Base-by-base conservation (phyloP, 2,797 vertebrate species). In the Ceyx erithaca region DNA sequence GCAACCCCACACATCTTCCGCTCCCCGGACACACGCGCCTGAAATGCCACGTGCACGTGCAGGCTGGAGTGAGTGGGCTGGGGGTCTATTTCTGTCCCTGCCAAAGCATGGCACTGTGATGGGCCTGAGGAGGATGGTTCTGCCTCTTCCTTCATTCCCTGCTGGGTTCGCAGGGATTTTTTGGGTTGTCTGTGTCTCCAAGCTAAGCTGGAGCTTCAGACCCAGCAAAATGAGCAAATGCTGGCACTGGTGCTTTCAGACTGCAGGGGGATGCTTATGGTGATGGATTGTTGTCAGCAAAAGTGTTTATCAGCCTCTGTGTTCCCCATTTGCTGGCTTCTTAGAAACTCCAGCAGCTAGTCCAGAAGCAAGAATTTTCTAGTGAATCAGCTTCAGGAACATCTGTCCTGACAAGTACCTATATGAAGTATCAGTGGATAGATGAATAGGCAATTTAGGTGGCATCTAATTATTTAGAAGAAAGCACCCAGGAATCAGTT, bases 391-490 rank as follows among this genome's bases (percentile, higher is more conserved):
- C 40, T 30, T 67, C 12, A 43, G 66, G 76, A 82, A 75, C 72
- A 30, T 81, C 92, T 73, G 73, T 43, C 35, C 87, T 67, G 9
- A 28, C 23, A 61, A 80, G 49, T 26, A 35, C 28, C 80, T 54
- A 3, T 40, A 16, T 20, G 26, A 19, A 25, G 10, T 46, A 45
- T 52, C 81, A n/a, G 67, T 14, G n/a, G 70, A 23, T 45, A 83
- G 72, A 92, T 92, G 93, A 91, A 95, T 57, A 83, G 54, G 59
- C 85, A 64, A n/a, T 91, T 88, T 70, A 37, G 61, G 66, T 90
- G 92, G 51, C 68, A 15, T 67, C 92, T 89, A 10, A 85, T 84
- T 64, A 9, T 75, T 83, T 69, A 43, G 62, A 33, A 55, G 5
- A 41, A 77, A 80, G 80, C 79, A 31, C 63, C 85, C 70, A 66